These are phyloP conservation scores for Lophius americanus DNA, from an alignment of 2,797 vertebrate species.

Conservation along the genomic window DNA sequence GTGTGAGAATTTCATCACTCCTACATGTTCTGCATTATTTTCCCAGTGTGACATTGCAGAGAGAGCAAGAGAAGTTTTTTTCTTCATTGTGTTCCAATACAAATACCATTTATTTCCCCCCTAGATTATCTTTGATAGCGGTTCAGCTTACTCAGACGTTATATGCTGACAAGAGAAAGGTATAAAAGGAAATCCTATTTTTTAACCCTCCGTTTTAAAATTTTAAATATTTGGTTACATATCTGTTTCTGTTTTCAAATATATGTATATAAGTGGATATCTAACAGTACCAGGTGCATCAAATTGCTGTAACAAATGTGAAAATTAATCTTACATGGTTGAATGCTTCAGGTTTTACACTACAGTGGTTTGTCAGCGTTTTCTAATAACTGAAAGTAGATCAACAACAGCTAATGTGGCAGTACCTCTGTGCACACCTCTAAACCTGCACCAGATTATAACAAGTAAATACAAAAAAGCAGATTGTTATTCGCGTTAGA, in stretches of 20 bases:
- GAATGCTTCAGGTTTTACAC: conserved; percentile 1
- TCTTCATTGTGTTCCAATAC: conserved; percentile 53
- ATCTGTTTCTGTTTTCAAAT: conserved; percentile 23
- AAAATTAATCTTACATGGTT: conserved; percentile 14
- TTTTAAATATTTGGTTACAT: conserved; percentile 43
- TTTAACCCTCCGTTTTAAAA: conserved; percentile 38
- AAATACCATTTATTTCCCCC: conserved; percentile 71
- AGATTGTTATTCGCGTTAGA: conserved; percentile 41
- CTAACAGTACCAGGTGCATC: conserved; percentile 20
- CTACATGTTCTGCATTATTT: conserved; percentile 70
- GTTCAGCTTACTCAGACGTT: conserved; percentile 58
- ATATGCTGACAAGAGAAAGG: conserved; percentile 42
- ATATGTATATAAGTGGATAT: conserved; percentile 38
- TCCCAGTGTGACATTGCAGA: conserved; percentile 57
- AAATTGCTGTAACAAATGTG: conserved; percentile 19
- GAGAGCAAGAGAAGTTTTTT: conserved; percentile 55
- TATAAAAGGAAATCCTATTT: conserved; percentile 31
- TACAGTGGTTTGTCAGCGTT: too few species aligned
- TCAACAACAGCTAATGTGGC: conserved; percentile 21
- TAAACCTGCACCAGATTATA: conserved; percentile 33
- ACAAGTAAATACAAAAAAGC: conserved; percentile 9
- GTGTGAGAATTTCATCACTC: conserved; percentile 68
- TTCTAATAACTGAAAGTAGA: not conserved
- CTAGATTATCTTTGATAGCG: conserved; percentile 63
- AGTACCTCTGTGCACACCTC: conserved; percentile 33